Evolutionary conservation across 1,140 invertebrate species (phyloP).

Genomic region (Drosophila sproati): DNA sequence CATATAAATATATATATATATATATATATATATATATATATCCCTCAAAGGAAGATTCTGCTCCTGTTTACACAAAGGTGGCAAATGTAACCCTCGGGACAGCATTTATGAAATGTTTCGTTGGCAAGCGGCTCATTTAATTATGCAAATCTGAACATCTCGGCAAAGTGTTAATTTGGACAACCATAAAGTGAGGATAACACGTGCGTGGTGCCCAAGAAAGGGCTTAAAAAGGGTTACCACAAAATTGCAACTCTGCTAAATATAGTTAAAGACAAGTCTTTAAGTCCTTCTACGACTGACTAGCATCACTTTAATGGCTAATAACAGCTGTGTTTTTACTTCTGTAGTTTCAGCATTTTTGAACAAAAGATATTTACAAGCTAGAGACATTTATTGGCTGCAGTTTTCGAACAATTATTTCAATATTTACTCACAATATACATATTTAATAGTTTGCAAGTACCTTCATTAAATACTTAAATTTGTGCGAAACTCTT

Average conservation of each 20-base stretch:
- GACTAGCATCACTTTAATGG: background rate
- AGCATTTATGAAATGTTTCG: conserved; percentile 11
- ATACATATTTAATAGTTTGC: background rate
- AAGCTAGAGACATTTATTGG: background rate
- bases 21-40: background rate
- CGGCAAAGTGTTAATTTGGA: conserved; percentile 26
- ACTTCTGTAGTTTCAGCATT: background rate
- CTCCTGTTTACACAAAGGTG: background rate
- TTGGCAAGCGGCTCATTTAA: conserved; percentile 30
- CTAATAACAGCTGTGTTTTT: background rate
- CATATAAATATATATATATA: background rate
- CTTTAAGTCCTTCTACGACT: conserved; percentile 3
- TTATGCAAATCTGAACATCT: conserved; percentile 35
- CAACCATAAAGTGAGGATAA: conserved; percentile 32
- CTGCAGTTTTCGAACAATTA: background rate
- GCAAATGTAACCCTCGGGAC: background rate
- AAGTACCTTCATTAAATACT: background rate
- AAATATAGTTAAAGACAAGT: conserved; percentile 32
- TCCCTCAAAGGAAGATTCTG: background rate
- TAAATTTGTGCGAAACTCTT: background rate
- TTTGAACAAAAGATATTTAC: background rate
- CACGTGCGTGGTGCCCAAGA: conserved; percentile 25
- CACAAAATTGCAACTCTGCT: conserved; percentile 17
- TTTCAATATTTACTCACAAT: too few relatives aligned
- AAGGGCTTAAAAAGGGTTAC: conserved; percentile 30